Evolutionary conservation across 2,888 invertebrate genomes (phyloP), one percentile per base, ranked within the genome.

Genomic region (Eristalis pertinax): DNA sequence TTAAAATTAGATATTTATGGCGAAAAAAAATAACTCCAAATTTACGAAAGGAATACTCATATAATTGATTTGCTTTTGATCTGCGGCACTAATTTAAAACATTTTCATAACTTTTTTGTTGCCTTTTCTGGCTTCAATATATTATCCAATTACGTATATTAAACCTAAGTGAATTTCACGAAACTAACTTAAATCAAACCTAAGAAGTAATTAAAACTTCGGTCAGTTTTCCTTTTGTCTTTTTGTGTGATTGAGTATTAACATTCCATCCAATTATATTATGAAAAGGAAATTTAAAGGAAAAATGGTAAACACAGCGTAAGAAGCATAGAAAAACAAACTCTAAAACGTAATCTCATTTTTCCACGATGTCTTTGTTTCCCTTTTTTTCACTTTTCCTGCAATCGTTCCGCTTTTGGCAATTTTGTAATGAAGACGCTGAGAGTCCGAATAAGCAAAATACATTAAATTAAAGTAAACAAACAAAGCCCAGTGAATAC

Each of bases 391-490:
- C 1, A 22, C 38, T n/a, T 7, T 11, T 15, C 32, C 29, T 24
- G 58, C 58, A 35, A 35, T 50, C 43, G 41, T 50, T 62, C 32
- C n/a, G 8, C n/a, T 70, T 56, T 70, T 43, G 43, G 43, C 65
- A 58, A 70, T 70, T 64, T 78, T 38, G 64, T 65, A 70, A 79
- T 79, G 79, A 73, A 79, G 58, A 62, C 60, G 67, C 62, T 58
- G 32, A 73, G 68, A 58, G 58, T 60, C 56, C 56, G 73, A 35
- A 29, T 63, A 67, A 68, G 63, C 65, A 38, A 50, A 29, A 63
- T 63, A 80, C 26, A 68, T 56, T 65, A 65, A 79, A 72, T 19
- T 29, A 68, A 56, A 41, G 7, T 50, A 72, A 79, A 32, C 63
- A 80, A 80, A 80, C 73, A 79, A 60, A 67, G 67, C 24, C 67